These are phyloP conservation scores for Perizoma flavofasciatum DNA, from an alignment of 2,888 invertebrate species.

Conservation along the genomic window DNA sequence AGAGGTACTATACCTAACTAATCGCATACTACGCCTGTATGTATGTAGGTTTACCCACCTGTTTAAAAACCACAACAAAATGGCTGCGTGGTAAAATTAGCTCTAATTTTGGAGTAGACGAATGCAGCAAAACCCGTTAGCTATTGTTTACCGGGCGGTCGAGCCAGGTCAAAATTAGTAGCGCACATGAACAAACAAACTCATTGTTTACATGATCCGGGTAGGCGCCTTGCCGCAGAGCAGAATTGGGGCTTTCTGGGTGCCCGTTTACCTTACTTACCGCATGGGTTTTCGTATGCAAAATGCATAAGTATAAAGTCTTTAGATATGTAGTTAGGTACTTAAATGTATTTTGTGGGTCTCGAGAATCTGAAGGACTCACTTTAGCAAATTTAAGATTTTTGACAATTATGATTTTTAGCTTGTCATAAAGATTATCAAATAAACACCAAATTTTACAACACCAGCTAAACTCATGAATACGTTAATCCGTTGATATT, in stretches of 20 bases:
- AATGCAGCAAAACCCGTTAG: slow-evolving; percentile 75
- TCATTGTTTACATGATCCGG: slow-evolving; percentile 71
- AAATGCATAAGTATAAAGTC: no score
- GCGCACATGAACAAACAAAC: slow-evolving; percentile 81
- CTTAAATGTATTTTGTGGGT: no score
- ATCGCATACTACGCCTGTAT: no score
- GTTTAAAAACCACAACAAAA: slow-evolving; percentile 24
- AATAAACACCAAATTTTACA: not conserved
- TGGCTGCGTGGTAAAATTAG: slow-evolving; percentile 30
- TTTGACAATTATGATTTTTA: no score
- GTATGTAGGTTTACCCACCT: not conserved
- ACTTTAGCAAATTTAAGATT: no score
- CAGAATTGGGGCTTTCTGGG: slow-evolving; percentile 42
- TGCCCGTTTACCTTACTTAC: no score
- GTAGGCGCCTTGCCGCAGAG: slow-evolving; percentile 40
- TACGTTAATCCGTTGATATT: slow-evolving; percentile 35
- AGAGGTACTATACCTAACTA: no score
- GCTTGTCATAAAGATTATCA: no score
- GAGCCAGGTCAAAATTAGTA: slow-evolving; percentile 79
- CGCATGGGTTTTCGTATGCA: no score
- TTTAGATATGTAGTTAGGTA: no score
- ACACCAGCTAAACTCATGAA: slow-evolving; percentile 9
- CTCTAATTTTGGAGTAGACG: slow-evolving; percentile 65
- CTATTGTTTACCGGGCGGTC: slow-evolving; percentile 73
- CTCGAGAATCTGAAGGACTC: no score